phyloP scores from a whole-genome alignment of 1,140 invertebrate genomes.

The Drosophila tropicalis region DNA sequence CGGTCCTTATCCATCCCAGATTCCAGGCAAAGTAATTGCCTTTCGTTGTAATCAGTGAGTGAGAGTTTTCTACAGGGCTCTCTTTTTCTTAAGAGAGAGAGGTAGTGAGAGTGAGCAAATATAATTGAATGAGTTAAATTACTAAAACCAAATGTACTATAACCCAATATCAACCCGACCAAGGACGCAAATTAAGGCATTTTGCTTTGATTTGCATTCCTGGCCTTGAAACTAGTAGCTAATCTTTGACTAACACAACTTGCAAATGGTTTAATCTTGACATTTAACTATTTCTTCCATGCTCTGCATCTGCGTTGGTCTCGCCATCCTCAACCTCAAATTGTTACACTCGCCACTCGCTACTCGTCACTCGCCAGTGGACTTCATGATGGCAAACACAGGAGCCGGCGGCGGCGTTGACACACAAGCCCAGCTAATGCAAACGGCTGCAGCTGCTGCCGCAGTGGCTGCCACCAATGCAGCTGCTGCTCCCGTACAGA shows the following conservation, averaged over 20 bases:
- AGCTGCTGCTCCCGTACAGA: constrained; percentile 87
- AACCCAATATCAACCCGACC: constrained; percentile 1
- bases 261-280: constrained; percentile 79
- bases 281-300: constrained; percentile 70
- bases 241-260: constrained; percentile 56
- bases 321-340: constrained; percentile 32
- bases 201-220: not conserved
- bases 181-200: constrained; percentile 9
- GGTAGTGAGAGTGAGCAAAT: constrained; percentile 8
- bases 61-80: constrained; percentile 1
- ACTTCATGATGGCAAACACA: constrained; percentile 84
- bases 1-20: not conserved
- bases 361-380: constrained; percentile 54
- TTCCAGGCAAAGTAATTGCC: not conserved
- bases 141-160: constrained; percentile 22
- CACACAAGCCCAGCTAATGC: constrained; percentile 84
- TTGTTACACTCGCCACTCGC: constrained; percentile 10
- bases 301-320: constrained; percentile 65
- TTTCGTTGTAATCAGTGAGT: not conserved
- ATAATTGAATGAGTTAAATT: constrained; percentile 17
- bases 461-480: constrained; percentile 85
- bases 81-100: constrained; percentile 1
- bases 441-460: constrained; percentile 86
- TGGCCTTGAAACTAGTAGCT: not conserved
- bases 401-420: constrained; percentile 84